phyloP scores from a whole-genome alignment of 2,797 vertebrate species.

The Brachymystax lenok region DNA sequence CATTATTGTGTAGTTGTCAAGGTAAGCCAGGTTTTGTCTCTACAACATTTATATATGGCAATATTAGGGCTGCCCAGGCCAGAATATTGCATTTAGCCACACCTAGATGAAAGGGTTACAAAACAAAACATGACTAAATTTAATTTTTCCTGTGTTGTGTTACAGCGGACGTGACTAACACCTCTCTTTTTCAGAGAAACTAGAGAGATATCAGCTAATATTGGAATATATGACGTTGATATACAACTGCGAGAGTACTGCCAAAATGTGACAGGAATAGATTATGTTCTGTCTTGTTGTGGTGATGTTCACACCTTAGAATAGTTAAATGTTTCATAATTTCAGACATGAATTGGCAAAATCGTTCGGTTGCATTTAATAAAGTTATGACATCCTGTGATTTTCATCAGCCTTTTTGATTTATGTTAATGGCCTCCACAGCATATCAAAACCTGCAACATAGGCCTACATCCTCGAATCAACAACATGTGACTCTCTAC shows the following conservation, averaged over 20 bases:
- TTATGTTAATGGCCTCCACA: neutral
- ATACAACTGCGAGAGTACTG: neutral
- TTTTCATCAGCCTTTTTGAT: neutral
- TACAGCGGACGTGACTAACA: neutral
- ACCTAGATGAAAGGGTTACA: neutral
- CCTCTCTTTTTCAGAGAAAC: neutral
- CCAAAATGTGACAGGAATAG: neutral
- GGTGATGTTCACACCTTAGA: neutral
- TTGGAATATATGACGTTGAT: neutral
- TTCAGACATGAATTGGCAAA: neutral
- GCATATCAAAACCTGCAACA: neutral
- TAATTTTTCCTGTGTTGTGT: neutral
- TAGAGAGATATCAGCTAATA: neutral
- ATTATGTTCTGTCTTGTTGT: neutral
- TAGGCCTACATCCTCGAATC: no score
- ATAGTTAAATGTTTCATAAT: neutral
- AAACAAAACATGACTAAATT: neutral
- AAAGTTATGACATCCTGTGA: neutral
- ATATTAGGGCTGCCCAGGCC: neutral
- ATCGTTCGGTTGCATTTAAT: neutral
- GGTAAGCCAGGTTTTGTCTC: neutral
- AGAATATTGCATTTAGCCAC: neutral
- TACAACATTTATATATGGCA: neutral
- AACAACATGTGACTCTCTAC: slow-evolving; percentile 33
- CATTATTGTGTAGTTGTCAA: neutral